Percentiles rank a stretch among this genome's conserved stretches.
Evolutionary conservation across 2,113 vertebrate species (phyloP).

Genomic region (Xenopus laevis): DNA sequence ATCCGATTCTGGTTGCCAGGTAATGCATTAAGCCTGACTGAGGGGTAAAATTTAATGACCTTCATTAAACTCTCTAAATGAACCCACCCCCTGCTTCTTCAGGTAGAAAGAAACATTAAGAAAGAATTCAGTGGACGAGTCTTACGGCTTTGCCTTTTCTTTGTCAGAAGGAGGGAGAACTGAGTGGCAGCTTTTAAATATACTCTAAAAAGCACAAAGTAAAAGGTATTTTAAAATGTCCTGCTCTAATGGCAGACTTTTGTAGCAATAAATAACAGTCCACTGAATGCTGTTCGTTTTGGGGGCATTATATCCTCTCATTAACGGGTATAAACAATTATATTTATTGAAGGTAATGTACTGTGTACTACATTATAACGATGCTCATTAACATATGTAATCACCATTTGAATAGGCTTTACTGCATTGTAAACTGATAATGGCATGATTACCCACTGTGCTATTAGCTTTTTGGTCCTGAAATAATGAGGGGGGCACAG

Average conservation of each 20-base stretch:
- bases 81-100: constrained; percentile 70
- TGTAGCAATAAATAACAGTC: constrained; percentile 76
- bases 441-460: constrained; percentile 75
- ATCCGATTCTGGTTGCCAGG: constrained; percentile 72
- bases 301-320: constrained; percentile 75
- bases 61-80: constrained; percentile 70
- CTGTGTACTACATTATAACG: constrained; percentile 78
- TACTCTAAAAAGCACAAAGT: constrained; percentile 63
- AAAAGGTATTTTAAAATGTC: constrained; percentile 66
- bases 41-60: constrained; percentile 73
- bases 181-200: constrained; percentile 66
- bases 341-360: constrained; percentile 87
- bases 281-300: constrained; percentile 77
- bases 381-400: constrained; percentile 82
- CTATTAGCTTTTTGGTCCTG: constrained; percentile 78
- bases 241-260: constrained; percentile 73
- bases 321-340: constrained; percentile 84
- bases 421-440: constrained; percentile 81
- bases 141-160: constrained; percentile 61
- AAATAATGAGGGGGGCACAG: constrained; percentile 75
- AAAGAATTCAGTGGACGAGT: constrained; percentile 55
- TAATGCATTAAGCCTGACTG: constrained; percentile 69
- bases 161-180: constrained; percentile 58
- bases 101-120: constrained; percentile 65
- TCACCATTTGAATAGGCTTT: constrained; percentile 80